Conservation (phyloP, 2,888 invertebrate species). For the Tetramorium bicarinatum region DNA sequence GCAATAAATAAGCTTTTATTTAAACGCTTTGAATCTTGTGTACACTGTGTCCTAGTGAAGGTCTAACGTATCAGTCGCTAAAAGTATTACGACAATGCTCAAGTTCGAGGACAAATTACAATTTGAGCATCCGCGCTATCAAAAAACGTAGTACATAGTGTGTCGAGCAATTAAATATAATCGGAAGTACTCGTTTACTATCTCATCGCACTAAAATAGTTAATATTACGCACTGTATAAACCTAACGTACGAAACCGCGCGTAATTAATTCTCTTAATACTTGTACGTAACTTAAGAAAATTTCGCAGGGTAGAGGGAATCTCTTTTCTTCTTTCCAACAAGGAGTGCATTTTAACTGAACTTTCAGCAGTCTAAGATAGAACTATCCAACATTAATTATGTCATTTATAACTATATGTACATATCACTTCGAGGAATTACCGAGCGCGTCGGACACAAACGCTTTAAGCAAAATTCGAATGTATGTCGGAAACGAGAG, state of each 20-base stretch:
- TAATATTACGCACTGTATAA: conserved; percentile 7
- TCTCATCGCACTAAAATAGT: conserved; percentile 35
- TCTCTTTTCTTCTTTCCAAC: neutral
- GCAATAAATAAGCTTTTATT: conserved; percentile 84
- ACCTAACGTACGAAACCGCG: conserved; percentile 30
- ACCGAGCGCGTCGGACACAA: conserved; percentile 43
- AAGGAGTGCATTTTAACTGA: conserved; percentile 15
- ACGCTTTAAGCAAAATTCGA: conserved; percentile 25
- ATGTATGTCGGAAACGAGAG: neutral
- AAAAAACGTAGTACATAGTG: conserved; percentile 65
- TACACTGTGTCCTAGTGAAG: conserved; percentile 80
- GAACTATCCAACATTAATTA: conserved; percentile 51
- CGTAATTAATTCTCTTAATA: neutral
- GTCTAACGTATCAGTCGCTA: conserved; percentile 74
- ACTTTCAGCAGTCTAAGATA: conserved; percentile 35
- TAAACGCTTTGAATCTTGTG: conserved; percentile 79
- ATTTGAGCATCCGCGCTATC: conserved; percentile 63
- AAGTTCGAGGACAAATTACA: conserved; percentile 46
- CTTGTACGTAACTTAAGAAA: conserved; percentile 22
- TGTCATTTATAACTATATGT: conserved; percentile 42
- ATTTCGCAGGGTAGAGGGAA: conserved; percentile 16
- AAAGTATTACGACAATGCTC: conserved; percentile 71
- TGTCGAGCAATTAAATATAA: conserved; percentile 59
- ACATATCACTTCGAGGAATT: conserved; percentile 52
- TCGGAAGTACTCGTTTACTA: conserved; percentile 48